A percentile compares a stretch with the other conserved stretches of the same genome.
phyloP scores from a whole-genome alignment of 2,113 vertebrate genomes.

The Sardina pilchardus region DNA sequence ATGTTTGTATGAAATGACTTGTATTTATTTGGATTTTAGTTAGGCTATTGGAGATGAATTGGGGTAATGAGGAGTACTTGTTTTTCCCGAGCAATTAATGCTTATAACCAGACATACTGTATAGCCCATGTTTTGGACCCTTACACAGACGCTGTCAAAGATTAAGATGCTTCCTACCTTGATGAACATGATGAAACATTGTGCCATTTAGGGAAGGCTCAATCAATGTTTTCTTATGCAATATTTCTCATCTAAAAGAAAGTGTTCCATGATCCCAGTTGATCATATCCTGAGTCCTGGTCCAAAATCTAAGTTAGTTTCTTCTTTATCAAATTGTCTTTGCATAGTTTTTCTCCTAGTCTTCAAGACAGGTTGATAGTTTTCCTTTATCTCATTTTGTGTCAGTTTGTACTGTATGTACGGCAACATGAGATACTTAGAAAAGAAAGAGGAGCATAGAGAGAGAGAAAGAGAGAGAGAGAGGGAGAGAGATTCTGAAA shows the following conservation, averaged over 20 bases:
- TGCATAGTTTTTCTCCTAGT: constrained; percentile 78
- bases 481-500: neutral
- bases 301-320: neutral
- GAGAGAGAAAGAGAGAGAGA: neutral
- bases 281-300: constrained; percentile 58
- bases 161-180: neutral
- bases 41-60: too few relatives aligned
- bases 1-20: neutral
- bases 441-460: neutral
- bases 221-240: neutral
- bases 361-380: constrained; percentile 47
- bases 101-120: neutral
- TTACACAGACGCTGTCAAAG: neutral
- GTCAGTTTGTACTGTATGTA: constrained; percentile 65
- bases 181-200: neutral
- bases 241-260: neutral
- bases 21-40: too few relatives aligned
- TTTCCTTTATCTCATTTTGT: constrained; percentile 72
- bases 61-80: too few relatives aligned
- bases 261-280: neutral
- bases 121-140: neutral
- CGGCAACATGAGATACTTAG: constrained; percentile 26
- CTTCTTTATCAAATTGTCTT: constrained; percentile 63
- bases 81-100: neutral
- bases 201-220: neutral